A percentile compares a stretch with the other conserved stretches of the same genome.
These are phyloP conservation scores for Xestoiulus laeticollis DNA, from an alignment of 2,888 invertebrate genomes.

Conservation along the genomic window DNA sequence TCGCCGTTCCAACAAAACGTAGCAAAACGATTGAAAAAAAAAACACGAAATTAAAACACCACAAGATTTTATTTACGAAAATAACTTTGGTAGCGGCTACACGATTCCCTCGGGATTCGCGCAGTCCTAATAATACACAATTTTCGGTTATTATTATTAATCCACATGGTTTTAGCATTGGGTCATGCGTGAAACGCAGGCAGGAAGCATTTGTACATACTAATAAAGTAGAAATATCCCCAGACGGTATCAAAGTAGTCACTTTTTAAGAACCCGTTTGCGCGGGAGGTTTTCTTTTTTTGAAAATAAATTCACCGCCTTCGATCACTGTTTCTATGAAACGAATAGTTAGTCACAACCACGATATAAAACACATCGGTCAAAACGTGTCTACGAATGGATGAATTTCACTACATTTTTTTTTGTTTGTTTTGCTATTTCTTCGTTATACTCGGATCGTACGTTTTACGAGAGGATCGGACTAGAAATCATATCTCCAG, in stretches of 20 bases:
- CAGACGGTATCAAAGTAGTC: not conserved
- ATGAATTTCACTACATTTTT: not conserved
- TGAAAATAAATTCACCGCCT: not conserved
- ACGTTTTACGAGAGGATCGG: not conserved
- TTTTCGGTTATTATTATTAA: constrained; percentile 14
- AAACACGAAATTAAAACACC: constrained; percentile 64
- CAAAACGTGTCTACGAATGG: not conserved
- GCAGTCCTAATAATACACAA: constrained; percentile 26
- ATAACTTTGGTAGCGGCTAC: constrained; percentile 45
- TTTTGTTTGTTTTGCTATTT: too few species aligned
- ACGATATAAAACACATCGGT: constrained; percentile 18
- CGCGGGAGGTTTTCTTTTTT: not conserved
- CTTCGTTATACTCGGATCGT: not conserved
- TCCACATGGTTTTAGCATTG: constrained; percentile 3
- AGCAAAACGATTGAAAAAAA: not conserved
- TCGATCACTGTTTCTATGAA: not conserved
- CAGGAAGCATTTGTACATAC: constrained; percentile 32
- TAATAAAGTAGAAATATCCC: constrained; percentile 42
- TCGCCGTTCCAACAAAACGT: too few species aligned
- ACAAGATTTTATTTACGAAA: constrained; percentile 46
- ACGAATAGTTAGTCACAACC: not conserved
- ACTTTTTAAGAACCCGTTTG: not conserved
- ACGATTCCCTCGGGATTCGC: not conserved
- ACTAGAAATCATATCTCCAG: not conserved
- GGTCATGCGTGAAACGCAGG: constrained; percentile 6